Percentiles rank a stretch among this genome's conserved stretches.
Conservation (phyloP, 2,113 vertebrate genomes). For the Donacobius atricapilla region DNA sequence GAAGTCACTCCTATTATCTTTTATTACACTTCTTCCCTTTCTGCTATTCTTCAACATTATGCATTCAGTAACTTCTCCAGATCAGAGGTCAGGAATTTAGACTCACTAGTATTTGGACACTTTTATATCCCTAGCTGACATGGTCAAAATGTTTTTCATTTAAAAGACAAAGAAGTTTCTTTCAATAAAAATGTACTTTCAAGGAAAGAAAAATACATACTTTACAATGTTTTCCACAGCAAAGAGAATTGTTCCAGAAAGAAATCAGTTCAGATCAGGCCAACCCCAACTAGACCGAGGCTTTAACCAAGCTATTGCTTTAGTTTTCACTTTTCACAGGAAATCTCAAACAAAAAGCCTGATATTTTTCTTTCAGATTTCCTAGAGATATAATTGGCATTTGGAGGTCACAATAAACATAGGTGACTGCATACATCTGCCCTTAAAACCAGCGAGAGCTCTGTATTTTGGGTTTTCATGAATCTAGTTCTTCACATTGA, state of each 20-base stretch:
- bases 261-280: not conserved
- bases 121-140: not conserved
- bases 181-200: not conserved
- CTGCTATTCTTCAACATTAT: slow-evolving; percentile 17
- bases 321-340: not conserved
- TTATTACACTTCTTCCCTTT: slow-evolving; percentile 19
- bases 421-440: not conserved
- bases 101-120: not conserved
- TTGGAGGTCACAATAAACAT: not conserved
- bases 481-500: not conserved
- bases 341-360: slow-evolving; percentile 1
- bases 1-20: slow-evolving; percentile 42
- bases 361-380: not conserved
- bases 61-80: slow-evolving; percentile 8
- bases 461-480: not conserved
- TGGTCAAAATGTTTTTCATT: not conserved
- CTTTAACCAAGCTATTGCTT: not conserved
- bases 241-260: not conserved
- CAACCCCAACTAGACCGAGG: not conserved
- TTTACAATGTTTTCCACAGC: not conserved
- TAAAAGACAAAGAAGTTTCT: not conserved
- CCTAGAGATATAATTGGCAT: not conserved
- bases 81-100: slow-evolving; percentile 39
- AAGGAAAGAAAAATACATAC: not conserved
- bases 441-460: not conserved